Evolutionary conservation across 2,888 invertebrate genomes (phyloP), one percentile per base, ranked within the genome.

Genomic region (Silvanus unidentatus): DNA sequence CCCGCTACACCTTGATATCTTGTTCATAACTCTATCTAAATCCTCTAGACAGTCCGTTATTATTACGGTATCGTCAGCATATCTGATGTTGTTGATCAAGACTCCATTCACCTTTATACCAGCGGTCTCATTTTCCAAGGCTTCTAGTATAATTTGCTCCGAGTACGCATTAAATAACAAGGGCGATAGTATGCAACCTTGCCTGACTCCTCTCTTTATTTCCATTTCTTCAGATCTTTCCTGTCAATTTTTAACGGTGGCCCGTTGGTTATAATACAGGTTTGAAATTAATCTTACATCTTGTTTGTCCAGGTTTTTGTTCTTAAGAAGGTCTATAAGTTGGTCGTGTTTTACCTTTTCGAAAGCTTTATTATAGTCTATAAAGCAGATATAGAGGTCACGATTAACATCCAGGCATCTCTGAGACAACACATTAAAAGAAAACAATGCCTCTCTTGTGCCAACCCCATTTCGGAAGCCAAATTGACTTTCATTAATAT

Each of bases 401-500:
- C 16, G 14, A 16, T 45, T 45, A 10, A 45, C 22, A 16, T 45
- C 46, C 13, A 37, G 16, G 16, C 50, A 48, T 39, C 51, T 36
- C 34, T 53, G 46, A 8, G 46, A 34, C 11, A 53, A 27, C 9
- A 53, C 46, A 16, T 53, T 42, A 13, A 52, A 16, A 8, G 42
- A 16, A 29, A 52, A 51, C 4, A 52, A 42, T 12, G 49, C 49
- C 36, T 53, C 51, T 44, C 49, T 43, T 27, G 50, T 53, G 36
- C 48, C 46, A 12, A 47, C 32, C 9, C 44, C 44, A 10, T 52
- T 43, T 8, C 40, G 22, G 37, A 57, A 57, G 2, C 50, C 55
- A 49, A 58, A 58, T 41, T 54, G 53, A 22, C 48, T 51, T 5
- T 42, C 29, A 15, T 43, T 40, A 30, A 55, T 52, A 41, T 50